phyloP scores from a whole-genome alignment of 2,888 invertebrate genomes.

The Ectemnius continuus region DNA sequence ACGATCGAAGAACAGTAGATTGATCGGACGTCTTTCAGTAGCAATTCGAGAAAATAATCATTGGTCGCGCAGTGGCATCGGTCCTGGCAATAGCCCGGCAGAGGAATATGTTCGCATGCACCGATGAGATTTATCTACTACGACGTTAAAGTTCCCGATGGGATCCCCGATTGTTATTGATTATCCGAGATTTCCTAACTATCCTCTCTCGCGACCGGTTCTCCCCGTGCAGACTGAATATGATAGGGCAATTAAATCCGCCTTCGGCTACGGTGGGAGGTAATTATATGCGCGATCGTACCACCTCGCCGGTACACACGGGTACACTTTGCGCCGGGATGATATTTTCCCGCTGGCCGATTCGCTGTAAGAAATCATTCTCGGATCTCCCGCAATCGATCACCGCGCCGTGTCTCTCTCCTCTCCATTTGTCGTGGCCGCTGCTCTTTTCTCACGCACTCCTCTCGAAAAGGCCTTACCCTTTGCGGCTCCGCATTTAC shows the following conservation, averaged over 20 bases:
- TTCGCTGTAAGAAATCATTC: slow-evolving; percentile 45
- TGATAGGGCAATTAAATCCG: slow-evolving; percentile 53
- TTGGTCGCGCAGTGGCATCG: background rate
- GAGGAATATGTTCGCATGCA: slow-evolving; percentile 16
- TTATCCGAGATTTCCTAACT: slow-evolving; percentile 47
- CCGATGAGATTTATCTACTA: slow-evolving; percentile 39
- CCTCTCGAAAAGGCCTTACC: slow-evolving; percentile 11
- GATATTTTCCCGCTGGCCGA: slow-evolving; percentile 30
- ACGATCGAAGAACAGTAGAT: slow-evolving; percentile 30
- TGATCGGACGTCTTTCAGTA: slow-evolving; percentile 48
- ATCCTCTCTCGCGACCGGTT: background rate
- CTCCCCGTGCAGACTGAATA: slow-evolving; percentile 25
- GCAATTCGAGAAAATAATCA: slow-evolving; percentile 53
- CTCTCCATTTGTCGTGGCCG: slow-evolving; percentile 11
- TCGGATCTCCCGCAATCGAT: slow-evolving; percentile 39
- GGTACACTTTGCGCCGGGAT: slow-evolving; percentile 10
- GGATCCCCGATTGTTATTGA: slow-evolving; percentile 24
- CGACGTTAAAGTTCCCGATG: slow-evolving; percentile 29
- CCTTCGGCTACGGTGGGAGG: slow-evolving; percentile 29
- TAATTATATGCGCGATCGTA: slow-evolving; percentile 44
- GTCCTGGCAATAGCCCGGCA: slow-evolving; percentile 10
- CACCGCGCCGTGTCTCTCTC: slow-evolving; percentile 30
- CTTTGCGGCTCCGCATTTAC: slow-evolving; percentile 21
- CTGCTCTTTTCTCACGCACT: slow-evolving; percentile 2
- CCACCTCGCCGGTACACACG: too few species aligned